phyloP scores from a whole-genome alignment of 2,113 vertebrate genomes.

The Halcyon malimbica region DNA sequence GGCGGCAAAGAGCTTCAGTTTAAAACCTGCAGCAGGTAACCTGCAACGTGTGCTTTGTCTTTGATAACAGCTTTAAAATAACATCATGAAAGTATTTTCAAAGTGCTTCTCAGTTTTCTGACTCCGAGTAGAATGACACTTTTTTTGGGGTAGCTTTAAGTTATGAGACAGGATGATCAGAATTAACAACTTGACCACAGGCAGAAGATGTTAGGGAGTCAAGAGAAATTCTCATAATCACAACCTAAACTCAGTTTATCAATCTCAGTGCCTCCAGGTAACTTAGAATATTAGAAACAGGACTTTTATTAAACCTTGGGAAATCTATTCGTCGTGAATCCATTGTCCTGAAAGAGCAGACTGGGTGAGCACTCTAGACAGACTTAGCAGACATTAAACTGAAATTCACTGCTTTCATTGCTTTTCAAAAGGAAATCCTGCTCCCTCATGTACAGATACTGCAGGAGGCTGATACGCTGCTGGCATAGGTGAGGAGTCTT shows the following conservation, averaged over 20 bases:
- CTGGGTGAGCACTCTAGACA: not conserved
- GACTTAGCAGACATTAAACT: not conserved
- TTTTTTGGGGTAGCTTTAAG: not conserved
- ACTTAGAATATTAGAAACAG: constrained; percentile 49
- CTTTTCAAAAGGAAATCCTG: not conserved
- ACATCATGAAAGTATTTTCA: not conserved
- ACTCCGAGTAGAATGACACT: not conserved
- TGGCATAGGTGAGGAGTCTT: not conserved
- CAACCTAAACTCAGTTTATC: not conserved
- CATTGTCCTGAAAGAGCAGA: not conserved
- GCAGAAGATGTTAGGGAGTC: constrained; percentile 1
- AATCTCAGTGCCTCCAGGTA: not conserved
- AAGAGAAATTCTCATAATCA: not conserved
- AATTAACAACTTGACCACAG: constrained; percentile 11
- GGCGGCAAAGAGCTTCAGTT: constrained; percentile 77
- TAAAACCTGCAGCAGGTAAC: not conserved
- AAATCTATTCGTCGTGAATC: not conserved
- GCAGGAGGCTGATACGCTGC: not conserved
- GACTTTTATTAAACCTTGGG: constrained; percentile 39
- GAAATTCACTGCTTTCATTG: not conserved
- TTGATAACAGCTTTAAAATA: not conserved
- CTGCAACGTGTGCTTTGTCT: not conserved
- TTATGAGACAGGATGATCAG: not conserved
- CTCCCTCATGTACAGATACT: not conserved
- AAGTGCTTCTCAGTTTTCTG: not conserved